Percentiles rank a stretch among this genome's conserved stretches.
phyloP scores from a whole-genome alignment of 2,888 invertebrate genomes.

The Eupeodes latifasciatus region DNA sequence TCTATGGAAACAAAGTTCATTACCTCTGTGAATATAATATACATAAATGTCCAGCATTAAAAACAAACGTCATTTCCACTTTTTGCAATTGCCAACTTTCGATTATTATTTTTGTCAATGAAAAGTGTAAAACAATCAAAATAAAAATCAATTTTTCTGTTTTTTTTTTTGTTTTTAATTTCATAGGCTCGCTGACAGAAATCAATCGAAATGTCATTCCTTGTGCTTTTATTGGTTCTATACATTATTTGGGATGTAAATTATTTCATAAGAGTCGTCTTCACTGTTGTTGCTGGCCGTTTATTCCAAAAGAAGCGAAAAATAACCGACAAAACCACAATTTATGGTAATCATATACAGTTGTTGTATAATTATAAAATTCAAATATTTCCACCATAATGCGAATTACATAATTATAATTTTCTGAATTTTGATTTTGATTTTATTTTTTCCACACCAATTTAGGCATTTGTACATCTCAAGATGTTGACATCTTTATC shows the following conservation, averaged over 20 bases:
- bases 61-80: no score
- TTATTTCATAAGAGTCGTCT: slow-evolving; percentile 90
- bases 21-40: no score
- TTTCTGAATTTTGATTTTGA: neutral
- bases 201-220: slow-evolving; percentile 79
- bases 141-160: neutral
- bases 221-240: slow-evolving; percentile 84
- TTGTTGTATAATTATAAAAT: neutral
- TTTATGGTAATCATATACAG: slow-evolving; percentile 87
- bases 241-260: slow-evolving; percentile 92
- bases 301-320: slow-evolving; percentile 89
- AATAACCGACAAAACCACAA: slow-evolving; percentile 88
- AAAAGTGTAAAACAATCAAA: slow-evolving; percentile 12
- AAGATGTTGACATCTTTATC: slow-evolving; percentile 93
- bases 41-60: no score
- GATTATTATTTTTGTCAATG: neutral
- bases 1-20: neutral
- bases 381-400: slow-evolving; percentile 14
- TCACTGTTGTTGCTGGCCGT: slow-evolving; percentile 89
- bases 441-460: neutral
- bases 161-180: neutral
- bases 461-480: slow-evolving; percentile 91
- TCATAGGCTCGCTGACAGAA: neutral
- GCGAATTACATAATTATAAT: slow-evolving; percentile 8
- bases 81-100: slow-evolving; percentile 2